Evolutionary conservation across 2,113 vertebrate species (phyloP).

Genomic region (Columbina picui): DNA sequence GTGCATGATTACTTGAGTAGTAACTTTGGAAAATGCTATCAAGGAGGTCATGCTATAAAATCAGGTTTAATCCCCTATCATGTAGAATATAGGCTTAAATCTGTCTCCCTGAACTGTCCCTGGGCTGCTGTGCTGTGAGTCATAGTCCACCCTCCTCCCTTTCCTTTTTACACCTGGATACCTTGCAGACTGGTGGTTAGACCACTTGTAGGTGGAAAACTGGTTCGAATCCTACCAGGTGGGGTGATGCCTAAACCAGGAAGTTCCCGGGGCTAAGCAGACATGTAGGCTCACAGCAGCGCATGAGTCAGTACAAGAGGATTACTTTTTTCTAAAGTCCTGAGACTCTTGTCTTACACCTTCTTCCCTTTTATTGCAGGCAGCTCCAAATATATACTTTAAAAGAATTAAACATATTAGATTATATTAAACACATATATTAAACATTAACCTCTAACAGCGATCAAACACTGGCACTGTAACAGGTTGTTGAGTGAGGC

Average conservation of each 20-base stretch:
- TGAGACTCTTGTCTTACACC: neutral
- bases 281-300: rapidly evolving
- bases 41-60: neutral
- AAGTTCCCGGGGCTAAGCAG: neutral
- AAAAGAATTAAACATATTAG: neutral
- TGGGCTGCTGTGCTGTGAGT: neutral
- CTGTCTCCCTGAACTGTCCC: neutral
- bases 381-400: neutral
- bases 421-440: neutral
- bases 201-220: neutral
- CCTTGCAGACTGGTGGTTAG: neutral
- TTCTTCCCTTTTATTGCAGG: neutral
- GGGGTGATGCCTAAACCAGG: neutral
- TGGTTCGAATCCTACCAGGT: neutral
- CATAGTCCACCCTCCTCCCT: neutral
- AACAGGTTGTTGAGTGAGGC: neutral
- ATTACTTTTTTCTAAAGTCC: neutral
- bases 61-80: neutral
- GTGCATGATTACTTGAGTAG: neutral
- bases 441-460: neutral
- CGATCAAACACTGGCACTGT: neutral
- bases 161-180: neutral
- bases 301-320: neutral
- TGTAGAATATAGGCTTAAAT: neutral
- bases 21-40: neutral